Base-by-base conservation (phyloP, 1,140 invertebrate species). In the Danaus plexippus region DNA sequence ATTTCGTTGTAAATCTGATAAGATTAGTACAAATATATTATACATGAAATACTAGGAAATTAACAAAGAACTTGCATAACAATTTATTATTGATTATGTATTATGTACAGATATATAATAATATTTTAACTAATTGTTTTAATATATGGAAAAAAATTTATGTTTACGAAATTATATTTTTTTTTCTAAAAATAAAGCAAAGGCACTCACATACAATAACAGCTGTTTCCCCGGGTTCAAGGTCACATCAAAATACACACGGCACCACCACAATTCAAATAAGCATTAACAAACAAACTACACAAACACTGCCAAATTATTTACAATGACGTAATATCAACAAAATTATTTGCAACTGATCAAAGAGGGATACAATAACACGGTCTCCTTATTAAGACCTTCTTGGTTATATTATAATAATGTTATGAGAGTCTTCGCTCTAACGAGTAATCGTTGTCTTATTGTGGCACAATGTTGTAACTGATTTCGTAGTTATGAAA, bases 191-290 rank as follows among this genome's bases (percentile, higher is more conserved):
- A 7, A 32, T 32, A 32, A 32, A 32, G 22, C 22, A 32, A 68
- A 47, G 61, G 59, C 67, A 75, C 73, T 77, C 54, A 77, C 75
- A 15, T 1, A 15, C 15, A 56, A 43, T 61, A 80, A 70, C 78
- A 81, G 79, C 79, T 82, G 79, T 77, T 78, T 53, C 40, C 46
- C 50, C 61, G 50, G 60, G 67, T 72, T 77, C 75, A 82, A 82
- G 79, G 79, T 77, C 67, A 64, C 61, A 59, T 47, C 61, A 52
- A 57, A 55, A 67, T 66, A 58, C 69, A 63, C 57, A 73, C 70
- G 67, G 22, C 22, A 32, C 69, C 71, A 78, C 69, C 66, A 54
- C 64, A 18, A 54, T 59, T 50, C 58, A 12, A 57, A 49, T 43
- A 53, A 69, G 54, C 72, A 71, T 32, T 32, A 75, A 72, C 71